phyloP scores from a whole-genome alignment of 2,888 invertebrate genomes.

The Blastobasis lacticolella region DNA sequence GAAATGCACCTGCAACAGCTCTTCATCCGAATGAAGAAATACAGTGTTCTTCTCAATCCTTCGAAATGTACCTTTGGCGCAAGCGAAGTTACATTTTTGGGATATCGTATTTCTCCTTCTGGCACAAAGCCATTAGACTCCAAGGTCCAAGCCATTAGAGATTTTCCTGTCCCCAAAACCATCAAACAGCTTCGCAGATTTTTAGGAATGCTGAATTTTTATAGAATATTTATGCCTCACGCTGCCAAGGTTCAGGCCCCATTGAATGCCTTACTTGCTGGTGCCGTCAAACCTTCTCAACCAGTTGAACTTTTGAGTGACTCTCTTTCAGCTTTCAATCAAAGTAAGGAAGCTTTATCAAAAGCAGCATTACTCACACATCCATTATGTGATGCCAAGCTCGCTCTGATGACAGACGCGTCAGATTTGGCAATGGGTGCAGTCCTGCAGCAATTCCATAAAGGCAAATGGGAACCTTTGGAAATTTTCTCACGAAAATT shows the following conservation, averaged over 20 bases:
- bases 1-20: slow-evolving; percentile 17
- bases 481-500: neutral
- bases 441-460: slow-evolving; percentile 27
- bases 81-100: slow-evolving; percentile 18
- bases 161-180: slow-evolving; percentile 17
- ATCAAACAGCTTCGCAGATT: slow-evolving; percentile 17
- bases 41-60: slow-evolving; percentile 17
- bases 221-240: slow-evolving; percentile 28
- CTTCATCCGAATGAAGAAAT: slow-evolving; percentile 15
- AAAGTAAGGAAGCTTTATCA: slow-evolving; percentile 22
- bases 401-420: slow-evolving; percentile 28
- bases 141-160: slow-evolving; percentile 22
- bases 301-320: slow-evolving; percentile 17
- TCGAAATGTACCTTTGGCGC: slow-evolving; percentile 21
- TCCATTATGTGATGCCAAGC: slow-evolving; percentile 17
- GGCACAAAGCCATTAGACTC: slow-evolving; percentile 29
- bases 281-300: slow-evolving; percentile 22
- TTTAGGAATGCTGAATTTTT: slow-evolving; percentile 26
- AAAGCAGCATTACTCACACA: slow-evolving; percentile 30
- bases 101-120: slow-evolving; percentile 12
- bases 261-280: slow-evolving; percentile 23
- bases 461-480: slow-evolving; percentile 25
- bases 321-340: slow-evolving; percentile 17
- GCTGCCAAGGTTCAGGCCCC: slow-evolving; percentile 32
- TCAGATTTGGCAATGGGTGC: slow-evolving; percentile 34